These are phyloP conservation scores for Chunga burmeisteri DNA, from an alignment of 2,113 vertebrate genomes.

Conservation along the genomic window DNA sequence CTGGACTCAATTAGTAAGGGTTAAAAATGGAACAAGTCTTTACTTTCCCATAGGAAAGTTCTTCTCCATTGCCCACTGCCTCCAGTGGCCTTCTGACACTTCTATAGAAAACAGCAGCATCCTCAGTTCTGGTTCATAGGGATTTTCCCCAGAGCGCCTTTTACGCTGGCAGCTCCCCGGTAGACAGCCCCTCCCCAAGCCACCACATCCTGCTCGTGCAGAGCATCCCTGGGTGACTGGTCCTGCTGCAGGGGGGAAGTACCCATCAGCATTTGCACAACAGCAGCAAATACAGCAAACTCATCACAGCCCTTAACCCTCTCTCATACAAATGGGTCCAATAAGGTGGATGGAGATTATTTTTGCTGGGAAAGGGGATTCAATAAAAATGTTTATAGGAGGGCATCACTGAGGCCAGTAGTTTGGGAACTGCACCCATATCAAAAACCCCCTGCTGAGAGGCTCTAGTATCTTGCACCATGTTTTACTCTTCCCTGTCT, in stretches of 20 bases:
- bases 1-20: conserved; percentile 73
- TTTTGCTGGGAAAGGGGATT: neutral
- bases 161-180: neutral
- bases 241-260: neutral
- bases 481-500: neutral
- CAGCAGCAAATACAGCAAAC: neutral
- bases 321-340: accelerated
- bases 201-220: neutral
- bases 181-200: neutral
- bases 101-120: conserved; percentile 4
- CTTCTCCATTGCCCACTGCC: neutral
- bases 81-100: conserved; percentile 32
- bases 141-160: neutral
- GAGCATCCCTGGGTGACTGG: neutral
- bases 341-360: accelerated
- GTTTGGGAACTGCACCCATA: neutral
- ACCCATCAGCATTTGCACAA: neutral
- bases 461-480: neutral
- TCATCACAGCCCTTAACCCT: neutral
- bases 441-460: neutral
- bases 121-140: neutral
- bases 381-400: neutral
- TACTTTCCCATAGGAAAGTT: conserved; percentile 77
- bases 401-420: neutral
- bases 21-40: conserved; percentile 72